These are phyloP conservation scores for Heterotilapia buettikoferi DNA, from an alignment of 2,113 vertebrate species.

Conservation along the genomic window DNA sequence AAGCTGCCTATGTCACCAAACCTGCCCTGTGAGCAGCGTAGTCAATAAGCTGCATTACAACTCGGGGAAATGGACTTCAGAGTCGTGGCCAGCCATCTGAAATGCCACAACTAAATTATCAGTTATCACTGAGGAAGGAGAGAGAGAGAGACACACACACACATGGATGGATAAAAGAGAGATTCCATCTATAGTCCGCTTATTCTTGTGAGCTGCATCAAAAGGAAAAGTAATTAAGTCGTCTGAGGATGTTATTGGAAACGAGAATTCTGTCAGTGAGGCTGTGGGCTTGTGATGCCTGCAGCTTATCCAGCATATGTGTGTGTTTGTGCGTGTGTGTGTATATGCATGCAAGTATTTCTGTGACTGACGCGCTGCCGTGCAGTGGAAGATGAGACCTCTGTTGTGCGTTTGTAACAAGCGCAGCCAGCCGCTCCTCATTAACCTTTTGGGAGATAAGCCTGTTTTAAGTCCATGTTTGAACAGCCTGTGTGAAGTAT, in stretches of 20 bases:
- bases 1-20: background rate
- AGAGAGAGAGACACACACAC: background rate
- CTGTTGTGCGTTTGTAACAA: slow-evolving; percentile 62
- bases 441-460: slow-evolving; percentile 79
- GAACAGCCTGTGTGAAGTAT: slow-evolving; percentile 68
- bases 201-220: slow-evolving; percentile 57
- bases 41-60: background rate
- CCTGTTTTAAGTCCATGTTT: slow-evolving; percentile 75
- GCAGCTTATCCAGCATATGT: slow-evolving; percentile 44
- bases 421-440: slow-evolving; percentile 66
- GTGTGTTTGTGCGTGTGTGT: background rate
- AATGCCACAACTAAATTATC: slow-evolving; percentile 40
- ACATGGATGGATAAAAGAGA: slow-evolving; percentile 11
- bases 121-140: slow-evolving; percentile 8
- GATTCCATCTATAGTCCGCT: slow-evolving; percentile 62
- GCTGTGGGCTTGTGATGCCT: slow-evolving; percentile 54
- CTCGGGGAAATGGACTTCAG: slow-evolving; percentile 19
- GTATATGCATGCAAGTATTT: background rate
- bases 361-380: slow-evolving; percentile 21
- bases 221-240: slow-evolving; percentile 71
- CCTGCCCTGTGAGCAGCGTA: background rate
- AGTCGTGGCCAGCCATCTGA: slow-evolving; percentile 1
- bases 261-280: slow-evolving; percentile 60
- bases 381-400: slow-evolving; percentile 54
- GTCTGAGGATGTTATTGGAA: slow-evolving; percentile 68